Conservation (phyloP, 2,888 invertebrate genomes). For the Cacoxenus indagator region DNA sequence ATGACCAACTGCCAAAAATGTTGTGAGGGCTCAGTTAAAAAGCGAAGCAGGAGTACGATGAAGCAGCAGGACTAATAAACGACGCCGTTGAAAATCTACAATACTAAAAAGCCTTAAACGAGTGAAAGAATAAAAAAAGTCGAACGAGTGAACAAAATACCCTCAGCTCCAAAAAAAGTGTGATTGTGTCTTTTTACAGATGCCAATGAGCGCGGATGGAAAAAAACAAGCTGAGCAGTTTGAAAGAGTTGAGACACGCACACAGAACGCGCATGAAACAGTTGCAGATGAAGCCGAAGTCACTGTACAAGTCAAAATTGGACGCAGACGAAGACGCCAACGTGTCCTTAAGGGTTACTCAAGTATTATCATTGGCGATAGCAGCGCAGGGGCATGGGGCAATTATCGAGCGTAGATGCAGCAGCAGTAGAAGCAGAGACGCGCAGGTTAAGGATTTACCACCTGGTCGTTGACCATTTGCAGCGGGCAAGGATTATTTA, state of each 20-base stretch:
- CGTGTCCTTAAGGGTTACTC: conserved; percentile 31
- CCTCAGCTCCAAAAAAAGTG: conserved; percentile 27
- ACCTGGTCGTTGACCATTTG: conserved; percentile 49
- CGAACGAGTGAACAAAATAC: conserved; percentile 8
- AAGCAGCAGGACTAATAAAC: conserved; percentile 48
- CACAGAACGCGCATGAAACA: conserved; percentile 10
- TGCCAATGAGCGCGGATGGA: conserved; percentile 48
- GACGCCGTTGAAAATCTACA: conserved; percentile 58
- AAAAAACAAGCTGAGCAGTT: no score
- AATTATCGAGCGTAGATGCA: background rate
- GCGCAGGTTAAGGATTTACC: conserved; percentile 54
- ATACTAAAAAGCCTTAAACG: conserved; percentile 38
- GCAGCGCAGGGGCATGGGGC: background rate
- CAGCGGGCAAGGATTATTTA: conserved; percentile 40
- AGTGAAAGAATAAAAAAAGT: conserved; percentile 22
- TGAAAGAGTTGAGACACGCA: conserved; percentile 32
- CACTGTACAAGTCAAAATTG: conserved; percentile 47
- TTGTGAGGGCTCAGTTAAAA: conserved; percentile 41
- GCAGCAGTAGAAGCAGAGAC: background rate
- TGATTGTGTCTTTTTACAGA: conserved; percentile 43
- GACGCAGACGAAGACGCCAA: conserved; percentile 11
- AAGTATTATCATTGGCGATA: background rate
- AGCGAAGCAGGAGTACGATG: background rate
- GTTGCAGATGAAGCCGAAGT: conserved; percentile 47
- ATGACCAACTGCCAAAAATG: conserved; percentile 63